Percentiles rank a stretch among this genome's conserved stretches.
Conservation (phyloP, 2,113 vertebrate species). For the Megaceryle torquata region DNA sequence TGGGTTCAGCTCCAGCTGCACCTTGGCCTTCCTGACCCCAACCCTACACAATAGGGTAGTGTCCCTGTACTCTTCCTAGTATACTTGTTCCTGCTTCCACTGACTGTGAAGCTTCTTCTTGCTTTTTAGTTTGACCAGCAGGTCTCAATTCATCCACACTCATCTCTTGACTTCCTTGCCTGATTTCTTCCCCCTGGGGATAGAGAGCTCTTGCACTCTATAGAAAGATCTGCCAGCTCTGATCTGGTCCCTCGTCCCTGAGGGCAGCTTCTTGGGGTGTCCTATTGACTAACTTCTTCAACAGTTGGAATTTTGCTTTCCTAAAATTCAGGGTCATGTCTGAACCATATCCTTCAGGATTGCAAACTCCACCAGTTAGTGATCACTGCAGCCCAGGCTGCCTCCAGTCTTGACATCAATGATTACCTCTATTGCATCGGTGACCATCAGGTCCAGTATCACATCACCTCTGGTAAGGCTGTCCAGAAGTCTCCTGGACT, state of each 20-base stretch:
- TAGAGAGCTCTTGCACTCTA: rapidly evolving
- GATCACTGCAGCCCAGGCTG: not conserved
- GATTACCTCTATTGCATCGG: rapidly evolving
- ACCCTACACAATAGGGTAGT: not conserved
- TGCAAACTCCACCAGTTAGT: not conserved
- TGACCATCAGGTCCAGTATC: not conserved
- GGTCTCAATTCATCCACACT: not conserved
- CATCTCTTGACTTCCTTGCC: not conserved
- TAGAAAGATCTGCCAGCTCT: not conserved
- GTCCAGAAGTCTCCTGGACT: not conserved
- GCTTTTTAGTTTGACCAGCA: not conserved
- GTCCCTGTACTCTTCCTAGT: not conserved
- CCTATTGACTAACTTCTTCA: not conserved
- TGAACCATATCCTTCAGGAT: not conserved
- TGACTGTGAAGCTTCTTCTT: not conserved
- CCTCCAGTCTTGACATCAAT: not conserved
- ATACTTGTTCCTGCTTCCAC: not conserved
- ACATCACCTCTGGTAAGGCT: not conserved
- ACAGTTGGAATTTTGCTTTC: not conserved
- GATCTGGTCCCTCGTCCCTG: not conserved
- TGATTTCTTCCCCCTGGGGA: not conserved
- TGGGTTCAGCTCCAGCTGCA: not conserved
- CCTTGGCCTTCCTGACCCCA: not conserved
- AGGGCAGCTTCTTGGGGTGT: not conserved
- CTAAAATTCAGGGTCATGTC: not conserved